Evolutionary conservation across 2,888 invertebrate species (phyloP), one percentile per base, ranked within the genome.

Genomic region (Nephrotoma appendiculata): DNA sequence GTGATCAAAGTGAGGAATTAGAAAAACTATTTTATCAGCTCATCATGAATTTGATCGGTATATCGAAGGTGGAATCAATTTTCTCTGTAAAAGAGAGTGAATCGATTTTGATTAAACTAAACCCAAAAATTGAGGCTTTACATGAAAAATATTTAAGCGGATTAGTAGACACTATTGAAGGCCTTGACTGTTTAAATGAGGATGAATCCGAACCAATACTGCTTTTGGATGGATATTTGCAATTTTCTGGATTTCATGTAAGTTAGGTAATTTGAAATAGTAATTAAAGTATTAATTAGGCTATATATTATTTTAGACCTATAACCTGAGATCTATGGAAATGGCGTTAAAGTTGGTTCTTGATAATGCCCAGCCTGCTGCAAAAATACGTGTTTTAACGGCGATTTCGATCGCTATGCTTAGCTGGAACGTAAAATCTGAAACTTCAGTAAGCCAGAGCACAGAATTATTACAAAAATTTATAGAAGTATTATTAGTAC

Each of bases 301-400:
- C 15, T 52, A 15, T 15, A 52, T 12, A 2, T 48, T 48, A 41
- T 12, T 84, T 84, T 41, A 86, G 48, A 85, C 88, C 0, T 86
- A 89, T 0, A 91, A 90, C 86, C 83, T 92, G 6, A 15, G 87
- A 1, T 87, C 87, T 41, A 87, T 91, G 5, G 89, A 90, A n/a
- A 88, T 88, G 1, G 90, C 90, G 41, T 89, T 92, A 0, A 89
- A 89, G 45, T 71, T 87, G 0, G 91, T 91, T 5, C 90, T 90
- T 87, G 87, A 89, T 1, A 87, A 90, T 87, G 90, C 90, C 86
- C 88, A 89, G 5, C 89, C 90, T 57, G 89, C 90, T 48, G 91
- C 90, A 0, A 91, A 91, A 88, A 88, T 92, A 5, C 91, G 90
- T 88, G 89, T 91, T 41, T 90, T 91, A 12, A 90, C 89, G 86